Conservation (phyloP, 2,888 invertebrate species). For the Strigamia transsilvanica region DNA sequence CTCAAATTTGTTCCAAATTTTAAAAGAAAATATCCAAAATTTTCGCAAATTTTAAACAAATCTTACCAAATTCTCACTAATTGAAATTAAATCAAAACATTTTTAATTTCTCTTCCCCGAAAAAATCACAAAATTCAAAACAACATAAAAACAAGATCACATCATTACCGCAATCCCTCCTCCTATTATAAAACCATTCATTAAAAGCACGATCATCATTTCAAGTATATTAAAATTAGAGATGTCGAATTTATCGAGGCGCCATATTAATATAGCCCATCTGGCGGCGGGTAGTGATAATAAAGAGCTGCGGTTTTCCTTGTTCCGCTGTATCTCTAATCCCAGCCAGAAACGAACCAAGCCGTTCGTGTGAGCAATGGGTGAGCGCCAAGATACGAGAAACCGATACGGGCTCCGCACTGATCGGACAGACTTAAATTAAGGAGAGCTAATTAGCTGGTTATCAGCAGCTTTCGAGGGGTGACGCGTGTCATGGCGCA, state of each 20-base stretch:
- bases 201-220: not conserved
- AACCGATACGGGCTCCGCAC: not conserved
- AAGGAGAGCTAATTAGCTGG: conserved; percentile 8
- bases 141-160: not conserved
- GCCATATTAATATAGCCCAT: not conserved
- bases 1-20: too few relatives aligned
- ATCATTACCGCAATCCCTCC: not conserved
- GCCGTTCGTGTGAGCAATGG: not conserved
- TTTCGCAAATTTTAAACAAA: too few relatives aligned
- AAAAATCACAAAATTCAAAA: not conserved
- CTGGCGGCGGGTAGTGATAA: conserved; percentile 2
- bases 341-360: not conserved
- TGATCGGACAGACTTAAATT: conserved; percentile 8
- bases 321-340: not conserved
- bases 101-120: not conserved
- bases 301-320: not conserved
- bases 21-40: too few relatives aligned
- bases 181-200: not conserved
- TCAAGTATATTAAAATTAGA: not conserved
- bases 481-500: not conserved
- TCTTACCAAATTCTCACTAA: too few relatives aligned
- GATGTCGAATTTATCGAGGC: not conserved
- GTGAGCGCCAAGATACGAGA: not conserved
- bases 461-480: not conserved
- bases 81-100: too few relatives aligned